Conservation (phyloP, 1,140 invertebrate species). For the Pissodes strobi region DNA sequence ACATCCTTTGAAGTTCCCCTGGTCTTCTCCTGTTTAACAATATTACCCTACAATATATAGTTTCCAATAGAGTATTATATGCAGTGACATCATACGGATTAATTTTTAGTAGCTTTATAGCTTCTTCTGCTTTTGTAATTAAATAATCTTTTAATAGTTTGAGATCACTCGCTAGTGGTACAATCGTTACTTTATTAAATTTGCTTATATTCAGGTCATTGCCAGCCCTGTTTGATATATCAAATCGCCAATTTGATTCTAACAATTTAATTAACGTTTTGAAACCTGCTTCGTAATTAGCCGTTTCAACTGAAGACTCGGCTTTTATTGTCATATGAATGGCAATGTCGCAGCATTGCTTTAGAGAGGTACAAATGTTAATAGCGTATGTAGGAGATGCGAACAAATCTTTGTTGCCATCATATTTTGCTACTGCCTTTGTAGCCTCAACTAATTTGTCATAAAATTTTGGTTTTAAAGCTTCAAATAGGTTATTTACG, state of each 20-base stretch:
- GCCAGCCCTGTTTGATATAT: constrained; percentile 41
- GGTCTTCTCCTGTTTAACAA: constrained; percentile 45
- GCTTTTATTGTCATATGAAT: constrained; percentile 16
- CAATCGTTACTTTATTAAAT: constrained; percentile 50
- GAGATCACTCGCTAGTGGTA: constrained; percentile 52
- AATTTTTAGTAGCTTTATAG: too few species aligned
- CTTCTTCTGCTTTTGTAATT: constrained; percentile 24
- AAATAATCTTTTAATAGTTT: constrained; percentile 50
- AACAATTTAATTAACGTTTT: constrained; percentile 40
- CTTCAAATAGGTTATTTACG: constrained; percentile 15
- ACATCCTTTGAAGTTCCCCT: constrained; percentile 42
- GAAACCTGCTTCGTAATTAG: constrained; percentile 34
- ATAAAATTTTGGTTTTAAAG: constrained; percentile 37
- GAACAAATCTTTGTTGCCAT: constrained; percentile 29
- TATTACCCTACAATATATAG: constrained; percentile 41
- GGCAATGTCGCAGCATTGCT: constrained; percentile 41
- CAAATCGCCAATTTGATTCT: constrained; percentile 36
- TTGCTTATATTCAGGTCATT: constrained; percentile 48
- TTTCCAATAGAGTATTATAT: constrained; percentile 40
- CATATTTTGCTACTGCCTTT: too few species aligned
- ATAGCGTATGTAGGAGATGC: constrained; percentile 36
- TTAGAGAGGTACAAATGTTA: constrained; percentile 41
- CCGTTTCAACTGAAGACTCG: constrained; percentile 19
- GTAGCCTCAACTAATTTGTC: constrained; percentile 33
- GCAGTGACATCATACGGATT: too few species aligned